These are phyloP conservation scores for Dasypus novemcinctus DNA, from an alignment of 2,113 vertebrate genomes.

Conservation along the genomic window DNA sequence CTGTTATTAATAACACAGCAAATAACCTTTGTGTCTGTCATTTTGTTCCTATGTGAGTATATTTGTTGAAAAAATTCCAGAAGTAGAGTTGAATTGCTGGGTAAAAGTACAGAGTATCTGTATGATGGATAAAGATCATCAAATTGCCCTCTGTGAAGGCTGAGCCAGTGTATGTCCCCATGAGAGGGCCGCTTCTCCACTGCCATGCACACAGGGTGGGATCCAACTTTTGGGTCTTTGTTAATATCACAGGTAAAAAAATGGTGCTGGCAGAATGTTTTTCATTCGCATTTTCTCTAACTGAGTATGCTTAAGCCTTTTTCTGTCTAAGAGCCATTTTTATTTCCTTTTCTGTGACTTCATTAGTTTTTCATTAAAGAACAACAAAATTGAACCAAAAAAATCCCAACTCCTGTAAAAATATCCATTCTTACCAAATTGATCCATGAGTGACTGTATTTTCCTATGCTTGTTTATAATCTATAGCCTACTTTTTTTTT, in stretches of 20 bases:
- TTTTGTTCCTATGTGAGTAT: neutral
- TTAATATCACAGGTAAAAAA: neutral
- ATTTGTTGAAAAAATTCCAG: neutral
- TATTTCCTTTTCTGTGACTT: slow-evolving; percentile 33
- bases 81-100: neutral
- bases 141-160: fast-evolving
- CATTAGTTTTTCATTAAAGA: slow-evolving; percentile 40
- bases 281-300: neutral
- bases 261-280: neutral
- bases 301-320: neutral
- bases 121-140: neutral
- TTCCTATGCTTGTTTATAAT: neutral
- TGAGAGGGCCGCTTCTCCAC: neutral
- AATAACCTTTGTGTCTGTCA: neutral
- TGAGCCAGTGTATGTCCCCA: fast-evolving
- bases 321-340: slow-evolving; percentile 29
- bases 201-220: fast-evolving
- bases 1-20: neutral
- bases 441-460: neutral
- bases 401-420: neutral
- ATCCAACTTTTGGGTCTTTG: neutral
- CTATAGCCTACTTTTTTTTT: neutral
- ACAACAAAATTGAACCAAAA: neutral
- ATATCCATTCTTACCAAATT: neutral
- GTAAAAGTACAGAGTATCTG: neutral